Evolutionary conservation across 2,888 invertebrate genomes (phyloP), one percentile per base, ranked within the genome.

Genomic region (Pristionchus arcanus): DNA sequence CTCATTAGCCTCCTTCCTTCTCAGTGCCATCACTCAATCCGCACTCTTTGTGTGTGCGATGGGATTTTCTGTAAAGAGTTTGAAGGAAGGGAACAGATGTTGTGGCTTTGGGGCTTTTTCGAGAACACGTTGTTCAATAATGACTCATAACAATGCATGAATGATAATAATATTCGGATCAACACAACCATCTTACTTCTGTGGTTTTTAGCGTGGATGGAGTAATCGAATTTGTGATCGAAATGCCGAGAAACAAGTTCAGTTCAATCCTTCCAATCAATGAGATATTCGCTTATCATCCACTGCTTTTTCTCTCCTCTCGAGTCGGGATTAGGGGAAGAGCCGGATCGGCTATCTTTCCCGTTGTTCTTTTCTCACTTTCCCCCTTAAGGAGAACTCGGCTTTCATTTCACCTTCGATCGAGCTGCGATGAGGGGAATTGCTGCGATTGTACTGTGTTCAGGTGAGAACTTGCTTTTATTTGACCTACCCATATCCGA

Each of bases 341-440:
- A 9, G 49, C 84, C 84, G 84, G 84, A 85, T 85, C 84, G 84
- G 55, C 34, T 85, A 49, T 34, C 84, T 34, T 55, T 85, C 63
- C 25, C 84, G n/a, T 85, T 85, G 55, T 85, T 85, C 83, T 83
- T 83, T 49, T 83, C 84, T 85, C 81, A 81, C 81, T 49, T 81
- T 81, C 81, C 77, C 81, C 21, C 34, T 25, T 11, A 63, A 63
- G 59, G 42, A 42, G 81, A 81, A 81, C 81, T 81, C 81, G 77
- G 77, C 74, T 11, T 42, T 81, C 81, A 81, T 53, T 77, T 81
- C 81, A 81, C 81, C 81, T 81, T 81, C 81, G 42, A 81, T 81
- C 53, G 81, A 49, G 81, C 81, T 25, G 53, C 84, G 84, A 85
- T 85, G 84, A 85, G 31, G 84, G 59, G 59, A 19, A 21, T 59